Evolutionary conservation across 1,140 invertebrate genomes (phyloP).

Genomic region (Limonius californicus): DNA sequence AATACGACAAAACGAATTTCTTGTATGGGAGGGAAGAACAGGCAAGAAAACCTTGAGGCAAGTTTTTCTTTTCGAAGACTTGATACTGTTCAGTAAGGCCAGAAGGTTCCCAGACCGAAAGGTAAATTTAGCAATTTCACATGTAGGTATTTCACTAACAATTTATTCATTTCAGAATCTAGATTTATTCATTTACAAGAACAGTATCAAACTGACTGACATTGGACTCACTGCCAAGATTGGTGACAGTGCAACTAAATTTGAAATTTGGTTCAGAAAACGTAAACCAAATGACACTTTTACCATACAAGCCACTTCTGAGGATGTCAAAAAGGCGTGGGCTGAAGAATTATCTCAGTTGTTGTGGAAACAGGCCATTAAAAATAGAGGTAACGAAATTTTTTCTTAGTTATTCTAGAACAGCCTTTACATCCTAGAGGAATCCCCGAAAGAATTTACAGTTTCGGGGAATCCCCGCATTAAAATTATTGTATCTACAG

Average conservation of each 20-base stretch:
- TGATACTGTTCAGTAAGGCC: slow-evolving; percentile 87
- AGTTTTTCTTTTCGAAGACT: slow-evolving; percentile 91
- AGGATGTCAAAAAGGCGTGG: slow-evolving; percentile 78
- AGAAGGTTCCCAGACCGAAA: slow-evolving; percentile 76
- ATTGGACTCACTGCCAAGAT: slow-evolving; percentile 89
- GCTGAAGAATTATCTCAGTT: slow-evolving; percentile 85
- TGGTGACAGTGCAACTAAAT: slow-evolving; percentile 82
- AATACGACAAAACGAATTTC: slow-evolving; percentile 85
- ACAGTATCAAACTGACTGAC: slow-evolving; percentile 87
- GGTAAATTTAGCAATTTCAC: slow-evolving; percentile 51
- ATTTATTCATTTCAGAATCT: slow-evolving; percentile 60
- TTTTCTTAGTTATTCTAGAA: too few species aligned
- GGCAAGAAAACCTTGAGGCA: slow-evolving; percentile 80
- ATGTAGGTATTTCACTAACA: slow-evolving; percentile 16
- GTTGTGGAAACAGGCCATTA: slow-evolving; percentile 88
- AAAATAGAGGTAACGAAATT: slow-evolving; percentile 73
- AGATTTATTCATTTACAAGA: slow-evolving; percentile 76
- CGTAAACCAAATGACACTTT: slow-evolving; percentile 84
- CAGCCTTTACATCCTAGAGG: too few species aligned
- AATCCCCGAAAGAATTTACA: too few species aligned
- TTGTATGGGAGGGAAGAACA: slow-evolving; percentile 82
- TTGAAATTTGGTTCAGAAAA: slow-evolving; percentile 93
- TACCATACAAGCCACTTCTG: slow-evolving; percentile 70
- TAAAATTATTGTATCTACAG: too few species aligned
- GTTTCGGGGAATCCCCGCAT: too few species aligned